Conservation (phyloP, 2,797 vertebrate genomes). For the Lophius americanus region DNA sequence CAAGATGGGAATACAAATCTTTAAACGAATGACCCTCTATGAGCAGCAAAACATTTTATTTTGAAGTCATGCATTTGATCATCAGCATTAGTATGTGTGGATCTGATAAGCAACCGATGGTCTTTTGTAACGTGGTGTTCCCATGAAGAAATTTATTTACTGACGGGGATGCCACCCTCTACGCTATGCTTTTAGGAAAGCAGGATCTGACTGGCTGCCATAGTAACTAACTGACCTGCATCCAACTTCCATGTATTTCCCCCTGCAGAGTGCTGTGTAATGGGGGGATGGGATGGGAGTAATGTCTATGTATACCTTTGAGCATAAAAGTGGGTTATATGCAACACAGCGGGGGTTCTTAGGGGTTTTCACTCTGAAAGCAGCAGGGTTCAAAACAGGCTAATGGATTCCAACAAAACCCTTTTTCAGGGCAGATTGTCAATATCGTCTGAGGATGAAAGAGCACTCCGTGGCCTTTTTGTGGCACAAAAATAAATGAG, state of each 20-base stretch:
- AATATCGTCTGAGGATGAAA: conserved; percentile 45
- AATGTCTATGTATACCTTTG: conserved; percentile 21
- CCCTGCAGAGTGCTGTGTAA: conserved; percentile 29
- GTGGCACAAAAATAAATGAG: conserved; percentile 47
- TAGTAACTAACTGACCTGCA: conserved; percentile 64
- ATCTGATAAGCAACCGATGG: conserved; percentile 27
- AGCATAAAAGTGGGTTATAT: conserved; percentile 39
- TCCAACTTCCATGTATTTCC: conserved; percentile 44
- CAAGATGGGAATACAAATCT: conserved; percentile 28
- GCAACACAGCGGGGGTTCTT: conserved; percentile 50
- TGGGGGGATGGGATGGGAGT: conserved; percentile 6
- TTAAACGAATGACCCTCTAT: conserved; percentile 30
- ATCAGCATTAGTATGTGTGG: conserved; percentile 11
- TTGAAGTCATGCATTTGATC: conserved; percentile 41
- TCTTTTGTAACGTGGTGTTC: conserved; percentile 29
- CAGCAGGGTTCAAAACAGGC: conserved; percentile 66
- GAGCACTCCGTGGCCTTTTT: conserved; percentile 66
- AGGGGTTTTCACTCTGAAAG: conserved; percentile 69
- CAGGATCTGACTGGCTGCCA: conserved; percentile 52
- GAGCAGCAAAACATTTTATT: conserved; percentile 36
- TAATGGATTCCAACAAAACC: conserved; percentile 75
- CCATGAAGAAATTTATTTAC: conserved; percentile 35
- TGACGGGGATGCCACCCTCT: conserved; percentile 19
- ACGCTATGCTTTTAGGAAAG: conserved; percentile 15
- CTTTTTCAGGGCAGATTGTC: conserved; percentile 46